Percentiles rank a stretch among this genome's conserved stretches.
These are phyloP conservation scores for Athetis lepigone DNA, from an alignment of 2,888 invertebrate genomes.

Conservation along the genomic window DNA sequence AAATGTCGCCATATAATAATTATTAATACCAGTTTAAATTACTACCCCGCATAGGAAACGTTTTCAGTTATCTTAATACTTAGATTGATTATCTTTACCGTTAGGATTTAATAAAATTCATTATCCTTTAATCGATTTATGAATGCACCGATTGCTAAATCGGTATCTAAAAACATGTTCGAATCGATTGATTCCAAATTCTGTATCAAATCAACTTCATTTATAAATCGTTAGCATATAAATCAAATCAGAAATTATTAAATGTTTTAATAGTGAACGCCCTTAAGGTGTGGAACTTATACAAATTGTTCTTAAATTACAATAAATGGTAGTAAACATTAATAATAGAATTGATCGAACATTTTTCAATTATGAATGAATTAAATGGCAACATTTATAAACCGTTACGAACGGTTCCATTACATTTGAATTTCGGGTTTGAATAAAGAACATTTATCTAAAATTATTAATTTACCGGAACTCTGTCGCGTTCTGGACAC, in stretches of 20 bases:
- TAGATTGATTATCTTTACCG: background rate
- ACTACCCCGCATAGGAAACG: too few relatives aligned
- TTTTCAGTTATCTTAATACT: background rate
- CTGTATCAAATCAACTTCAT: constrained; percentile 32
- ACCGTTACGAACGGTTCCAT: constrained; percentile 42
- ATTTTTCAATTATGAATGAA: constrained; percentile 57
- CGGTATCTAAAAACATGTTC: constrained; percentile 41
- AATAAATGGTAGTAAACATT: constrained; percentile 52
- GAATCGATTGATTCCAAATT: constrained; percentile 37
- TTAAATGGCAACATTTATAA: constrained; percentile 41
- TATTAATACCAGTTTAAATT: too few relatives aligned
- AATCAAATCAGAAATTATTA: constrained; percentile 55
- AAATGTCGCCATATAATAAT: too few relatives aligned
- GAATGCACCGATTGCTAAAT: constrained; percentile 42
- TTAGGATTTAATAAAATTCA: constrained; percentile 10
- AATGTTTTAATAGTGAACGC: constrained; percentile 56
- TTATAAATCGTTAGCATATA: constrained; percentile 53
- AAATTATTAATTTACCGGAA: constrained; percentile 29
- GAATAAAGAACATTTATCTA: constrained; percentile 40
- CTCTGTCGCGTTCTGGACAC: constrained; percentile 8
- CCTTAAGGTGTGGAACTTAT: constrained; percentile 50
- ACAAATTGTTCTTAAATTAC: constrained; percentile 56
- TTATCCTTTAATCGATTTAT: constrained; percentile 32
- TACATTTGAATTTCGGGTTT: constrained; percentile 45
- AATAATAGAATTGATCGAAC: constrained; percentile 46